Evolutionary conservation across 2,888 invertebrate genomes (phyloP).

Genomic region (Steinernema hermaphroditum): DNA sequence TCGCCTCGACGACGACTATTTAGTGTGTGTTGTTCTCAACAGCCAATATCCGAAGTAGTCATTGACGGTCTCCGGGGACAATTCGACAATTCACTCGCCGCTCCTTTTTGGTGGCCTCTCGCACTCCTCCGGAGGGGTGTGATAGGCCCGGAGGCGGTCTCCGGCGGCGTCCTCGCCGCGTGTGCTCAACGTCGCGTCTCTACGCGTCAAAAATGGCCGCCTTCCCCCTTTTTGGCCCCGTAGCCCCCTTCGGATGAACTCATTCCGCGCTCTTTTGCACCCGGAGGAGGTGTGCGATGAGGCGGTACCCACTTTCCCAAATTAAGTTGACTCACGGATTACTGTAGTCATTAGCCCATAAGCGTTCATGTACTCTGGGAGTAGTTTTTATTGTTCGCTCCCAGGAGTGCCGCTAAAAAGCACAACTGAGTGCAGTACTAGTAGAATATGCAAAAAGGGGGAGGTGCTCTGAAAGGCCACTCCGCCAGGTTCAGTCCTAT

Average conservation of each 20-base stretch:
- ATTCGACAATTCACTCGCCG: slow-evolving; percentile 18
- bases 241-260: slow-evolving; percentile 4
- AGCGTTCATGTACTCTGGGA: too few species aligned
- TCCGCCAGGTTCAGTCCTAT: too few species aligned
- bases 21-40: slow-evolving; percentile 25
- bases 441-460: too few species aligned
- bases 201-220: slow-evolving; percentile 26
- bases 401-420: too few species aligned
- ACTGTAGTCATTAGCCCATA: neutral
- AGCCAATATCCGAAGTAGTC: slow-evolving; percentile 23
- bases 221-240: slow-evolving; percentile 12
- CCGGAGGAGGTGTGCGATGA: too few species aligned
- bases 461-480: too few species aligned
- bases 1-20: slow-evolving; percentile 25
- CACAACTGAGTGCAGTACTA: too few species aligned
- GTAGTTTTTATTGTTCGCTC: too few species aligned
- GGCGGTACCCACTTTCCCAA: too few species aligned
- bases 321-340: too few species aligned
- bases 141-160: slow-evolving; percentile 5
- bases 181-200: slow-evolving; percentile 21
- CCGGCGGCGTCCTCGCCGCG: neutral
- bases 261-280: slow-evolving; percentile 14
- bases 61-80: slow-evolving; percentile 26
- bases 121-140: neutral
- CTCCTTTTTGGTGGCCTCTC: slow-evolving; percentile 23